These are phyloP conservation scores for Noctua janthe DNA, from an alignment of 2,888 invertebrate genomes.

Conservation along the genomic window DNA sequence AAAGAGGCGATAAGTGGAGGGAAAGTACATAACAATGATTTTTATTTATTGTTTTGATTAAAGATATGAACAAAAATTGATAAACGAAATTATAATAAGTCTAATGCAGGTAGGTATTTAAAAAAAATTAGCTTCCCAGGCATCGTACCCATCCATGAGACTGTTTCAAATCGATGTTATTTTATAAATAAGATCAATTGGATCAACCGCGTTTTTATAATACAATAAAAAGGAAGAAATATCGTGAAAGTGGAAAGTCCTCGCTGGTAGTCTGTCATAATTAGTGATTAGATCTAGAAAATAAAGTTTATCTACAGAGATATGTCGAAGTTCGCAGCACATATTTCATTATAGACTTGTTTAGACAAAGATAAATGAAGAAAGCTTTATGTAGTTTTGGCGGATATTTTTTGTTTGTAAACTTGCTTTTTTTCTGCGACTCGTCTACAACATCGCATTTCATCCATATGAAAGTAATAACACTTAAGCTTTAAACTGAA, in stretches of 20 bases:
- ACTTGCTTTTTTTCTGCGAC: not conserved
- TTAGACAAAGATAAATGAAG: constrained; percentile 4
- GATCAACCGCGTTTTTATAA: not conserved
- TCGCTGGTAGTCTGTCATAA: not conserved
- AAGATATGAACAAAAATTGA: too few species aligned
- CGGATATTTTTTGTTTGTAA: not conserved
- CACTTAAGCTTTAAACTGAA: not conserved
- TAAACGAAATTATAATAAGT: too few species aligned
- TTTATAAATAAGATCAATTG: not conserved
- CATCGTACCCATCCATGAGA: not conserved
- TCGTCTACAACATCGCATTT: not conserved
- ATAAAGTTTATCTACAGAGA: not conserved
- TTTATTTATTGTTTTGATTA: too few species aligned
- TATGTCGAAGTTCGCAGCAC: not conserved
- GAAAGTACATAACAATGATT: not conserved
- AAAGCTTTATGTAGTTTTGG: not conserved
- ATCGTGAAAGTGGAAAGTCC: not conserved
- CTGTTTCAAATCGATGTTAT: not conserved
- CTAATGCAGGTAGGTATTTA: not conserved
- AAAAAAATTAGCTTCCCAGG: not conserved
- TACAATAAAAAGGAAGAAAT: not conserved
- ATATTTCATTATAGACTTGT: not conserved
- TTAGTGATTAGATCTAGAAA: not conserved
- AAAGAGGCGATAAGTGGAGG: not conserved
- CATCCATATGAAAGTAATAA: not conserved